Evolutionary conservation across 2,113 vertebrate genomes (phyloP).

Genomic region (Ptyas mucosa): DNA sequence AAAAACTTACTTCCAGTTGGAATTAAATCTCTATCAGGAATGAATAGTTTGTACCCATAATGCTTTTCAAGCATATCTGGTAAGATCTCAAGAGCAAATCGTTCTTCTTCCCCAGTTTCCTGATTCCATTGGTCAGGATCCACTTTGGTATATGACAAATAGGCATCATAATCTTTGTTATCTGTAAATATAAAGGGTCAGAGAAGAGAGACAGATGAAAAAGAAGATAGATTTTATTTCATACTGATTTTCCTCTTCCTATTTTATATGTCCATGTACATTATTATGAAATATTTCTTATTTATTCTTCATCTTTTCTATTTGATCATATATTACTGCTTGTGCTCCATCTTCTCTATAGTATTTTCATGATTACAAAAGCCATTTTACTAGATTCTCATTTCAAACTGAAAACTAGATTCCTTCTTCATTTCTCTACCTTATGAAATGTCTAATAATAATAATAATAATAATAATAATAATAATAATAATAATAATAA

Average conservation of each 20-base stretch:
- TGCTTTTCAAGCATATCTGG: conserved; percentile 98
- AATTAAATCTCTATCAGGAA: conserved; percentile 97
- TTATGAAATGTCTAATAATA: not conserved
- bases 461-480: too few species aligned
- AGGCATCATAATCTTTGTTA: conserved; percentile 98
- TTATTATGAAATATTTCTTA: not conserved
- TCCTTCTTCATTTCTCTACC: not conserved
- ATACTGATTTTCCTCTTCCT: not conserved
- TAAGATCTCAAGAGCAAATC: conserved; percentile 95
- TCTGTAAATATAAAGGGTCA: conserved; percentile 68
- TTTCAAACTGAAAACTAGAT: not conserved
- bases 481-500: too few species aligned
- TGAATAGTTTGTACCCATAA: conserved; percentile 97
- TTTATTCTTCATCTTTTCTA: not conserved
- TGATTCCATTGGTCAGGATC: conserved; percentile 98
- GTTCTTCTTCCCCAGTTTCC: conserved; percentile 95
- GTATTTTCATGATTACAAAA: not conserved
- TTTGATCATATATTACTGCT: not conserved
- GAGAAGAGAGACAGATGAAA: not conserved
- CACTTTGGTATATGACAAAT: conserved; percentile 98
- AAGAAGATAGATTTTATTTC: not conserved
- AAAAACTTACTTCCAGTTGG: conserved; percentile 93
- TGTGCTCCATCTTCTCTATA: not conserved
- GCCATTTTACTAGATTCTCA: not conserved
- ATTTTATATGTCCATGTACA: not conserved